phyloP scores from a whole-genome alignment of 1,140 invertebrate species.

The Orius insidiosus region DNA sequence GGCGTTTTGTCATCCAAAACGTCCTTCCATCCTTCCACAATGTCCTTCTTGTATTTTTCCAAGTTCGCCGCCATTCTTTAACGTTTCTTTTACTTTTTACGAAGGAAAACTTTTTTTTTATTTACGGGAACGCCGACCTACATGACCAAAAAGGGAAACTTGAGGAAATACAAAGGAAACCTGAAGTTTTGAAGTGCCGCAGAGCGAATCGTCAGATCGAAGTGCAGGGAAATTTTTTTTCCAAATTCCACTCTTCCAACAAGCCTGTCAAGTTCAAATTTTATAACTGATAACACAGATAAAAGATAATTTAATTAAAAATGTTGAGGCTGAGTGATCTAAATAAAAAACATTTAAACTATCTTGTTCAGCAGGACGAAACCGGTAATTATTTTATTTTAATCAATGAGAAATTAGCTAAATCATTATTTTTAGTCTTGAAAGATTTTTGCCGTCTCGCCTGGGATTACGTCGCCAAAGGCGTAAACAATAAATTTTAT shows the following conservation, averaged over 20 bases:
- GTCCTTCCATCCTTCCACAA: constrained; percentile 65
- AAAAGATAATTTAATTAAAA: neutral
- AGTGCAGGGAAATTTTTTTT: no score
- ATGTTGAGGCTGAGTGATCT: constrained; percentile 7
- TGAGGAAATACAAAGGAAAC: no score
- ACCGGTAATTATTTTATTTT: neutral
- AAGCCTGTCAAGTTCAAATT: no score
- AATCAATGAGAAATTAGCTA: neutral
- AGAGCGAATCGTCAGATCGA: no score
- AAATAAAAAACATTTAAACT: constrained; percentile 7
- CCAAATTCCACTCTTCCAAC: no score
- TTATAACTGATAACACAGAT: no score
- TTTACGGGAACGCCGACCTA: no score
- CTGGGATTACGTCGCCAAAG: constrained; percentile 15
- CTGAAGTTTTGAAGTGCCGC: no score
- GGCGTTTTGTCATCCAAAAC: constrained; percentile 63
- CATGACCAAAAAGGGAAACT: no score
- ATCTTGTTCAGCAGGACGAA: constrained; percentile 11
- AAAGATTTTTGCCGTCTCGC: constrained; percentile 17
- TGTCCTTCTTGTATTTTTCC: constrained; percentile 49
- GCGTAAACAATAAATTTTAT: constrained; percentile 16
- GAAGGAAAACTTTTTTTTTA: no score
- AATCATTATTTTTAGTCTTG: constrained; percentile 13
- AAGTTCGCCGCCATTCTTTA: constrained; percentile 63
- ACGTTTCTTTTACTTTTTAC: neutral